Evolutionary conservation across 2,113 vertebrate species (phyloP), one percentile per base, ranked within the genome.

Genomic region (Forbesichthys papilliferus): DNA sequence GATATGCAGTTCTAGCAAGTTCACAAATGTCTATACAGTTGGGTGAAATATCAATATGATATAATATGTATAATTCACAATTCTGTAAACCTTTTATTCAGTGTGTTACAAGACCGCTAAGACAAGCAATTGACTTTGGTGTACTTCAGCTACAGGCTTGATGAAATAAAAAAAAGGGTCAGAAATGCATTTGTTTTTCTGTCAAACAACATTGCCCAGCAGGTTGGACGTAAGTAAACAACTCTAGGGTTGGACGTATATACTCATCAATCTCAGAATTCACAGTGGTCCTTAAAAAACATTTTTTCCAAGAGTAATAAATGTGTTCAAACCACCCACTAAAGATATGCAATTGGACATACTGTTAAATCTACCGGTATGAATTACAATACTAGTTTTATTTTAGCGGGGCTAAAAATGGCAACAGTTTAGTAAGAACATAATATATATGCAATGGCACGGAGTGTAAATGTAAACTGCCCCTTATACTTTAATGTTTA

Each of bases 31-130:
- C 76, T 89, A 78, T 86, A 90, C 86, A 92, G 74, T 75, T 72
- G 80, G 84, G 84, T 84, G 82, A 90, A 92, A 92, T 93, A 93
- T 93, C 93, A 93, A 93, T 93, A 91, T 93, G 93, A 93, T 93
- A 93, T 93, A 91, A 89, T 84, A 84, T 80, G 73, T 78, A 76
- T 82, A 68, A 86, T 81, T 90, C 84, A 92, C 89, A 89, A 85
- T 73, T 86, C 64, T 88, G 86, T 89, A 89, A 92, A 92, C 80
- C 49, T 89, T 75, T 75, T 73, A 79, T 84, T 87, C 47, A 71
- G 79, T 81, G 81, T 63, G 55, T 77, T 86, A 86, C 75, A 84
- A 77, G 68, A 92, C 79, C 68, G 85, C 81, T 65, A 83, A 86
- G 70, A 91, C 82, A 85, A 90, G 84, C 82, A 84, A 89, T 88